Percentiles rank a stretch among this genome's conserved stretches.
Conservation (phyloP, 2,797 vertebrate species). For the Parauchenoglanis punctatus region DNA sequence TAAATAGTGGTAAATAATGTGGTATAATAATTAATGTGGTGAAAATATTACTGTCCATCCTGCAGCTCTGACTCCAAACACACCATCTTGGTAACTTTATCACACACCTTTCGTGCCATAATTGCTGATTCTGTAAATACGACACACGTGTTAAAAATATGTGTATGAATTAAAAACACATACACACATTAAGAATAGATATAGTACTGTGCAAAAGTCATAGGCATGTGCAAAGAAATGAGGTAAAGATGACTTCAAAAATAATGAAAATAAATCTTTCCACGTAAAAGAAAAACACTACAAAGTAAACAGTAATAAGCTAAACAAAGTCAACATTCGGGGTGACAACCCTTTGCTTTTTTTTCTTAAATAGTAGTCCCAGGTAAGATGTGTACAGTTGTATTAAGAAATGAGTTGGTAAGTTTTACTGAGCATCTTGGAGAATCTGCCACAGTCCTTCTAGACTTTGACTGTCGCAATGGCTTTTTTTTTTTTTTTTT, state of each 20-base stretch:
- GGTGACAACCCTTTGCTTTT: too few species aligned
- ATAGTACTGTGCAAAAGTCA: too few species aligned
- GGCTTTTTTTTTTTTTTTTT: too few species aligned
- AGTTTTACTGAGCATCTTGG: not conserved
- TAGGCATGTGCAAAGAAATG: too few species aligned
- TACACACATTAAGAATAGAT: not conserved
- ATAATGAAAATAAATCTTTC: too few species aligned
- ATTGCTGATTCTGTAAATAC: slow-evolving; percentile 52
- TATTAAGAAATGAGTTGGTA: too few species aligned
- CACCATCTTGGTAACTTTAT: slow-evolving; percentile 72
- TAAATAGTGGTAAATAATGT: not conserved
- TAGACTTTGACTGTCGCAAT: not conserved
- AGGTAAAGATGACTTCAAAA: too few species aligned
- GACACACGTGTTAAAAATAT: not conserved
- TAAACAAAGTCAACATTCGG: too few species aligned
- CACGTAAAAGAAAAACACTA: too few species aligned
- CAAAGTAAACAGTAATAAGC: too few species aligned
- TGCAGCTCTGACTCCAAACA: slow-evolving; percentile 79
- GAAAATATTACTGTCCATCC: slow-evolving; percentile 83
- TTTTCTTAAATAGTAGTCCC: too few species aligned
- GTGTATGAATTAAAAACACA: not conserved
- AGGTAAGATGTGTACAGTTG: too few species aligned
- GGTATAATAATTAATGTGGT: not conserved
- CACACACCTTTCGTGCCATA: slow-evolving; percentile 37
- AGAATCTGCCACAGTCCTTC: not conserved